phyloP scores from a whole-genome alignment of 1,140 invertebrate genomes.

The Pseudomyrmex dendroicus region DNA sequence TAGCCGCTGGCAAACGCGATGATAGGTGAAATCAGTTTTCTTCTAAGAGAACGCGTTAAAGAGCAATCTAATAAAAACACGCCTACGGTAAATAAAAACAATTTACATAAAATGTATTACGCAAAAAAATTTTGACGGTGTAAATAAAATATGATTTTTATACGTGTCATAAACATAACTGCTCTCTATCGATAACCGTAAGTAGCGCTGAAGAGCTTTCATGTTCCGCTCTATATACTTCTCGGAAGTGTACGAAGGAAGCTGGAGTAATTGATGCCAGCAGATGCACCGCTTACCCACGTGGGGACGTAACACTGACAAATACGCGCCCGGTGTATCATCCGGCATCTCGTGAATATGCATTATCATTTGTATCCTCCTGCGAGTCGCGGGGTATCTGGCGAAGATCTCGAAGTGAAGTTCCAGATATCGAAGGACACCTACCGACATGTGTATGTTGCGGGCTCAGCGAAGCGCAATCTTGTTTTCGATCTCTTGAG shows the following conservation, averaged over 20 bases:
- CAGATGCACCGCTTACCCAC: not conserved
- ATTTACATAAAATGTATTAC: not conserved
- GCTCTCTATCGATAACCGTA: not conserved
- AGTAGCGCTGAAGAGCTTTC: constrained; percentile 21
- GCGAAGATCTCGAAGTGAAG: constrained; percentile 33
- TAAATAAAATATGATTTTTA: not conserved
- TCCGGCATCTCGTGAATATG: not conserved
- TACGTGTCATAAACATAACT: not conserved
- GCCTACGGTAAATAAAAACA: not conserved
- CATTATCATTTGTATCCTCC: constrained; percentile 29
- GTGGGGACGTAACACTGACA: not conserved
- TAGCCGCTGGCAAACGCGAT: constrained; percentile 52
- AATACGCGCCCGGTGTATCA: constrained; percentile 5
- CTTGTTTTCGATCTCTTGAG: constrained; percentile 18
- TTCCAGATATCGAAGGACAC: constrained; percentile 8
- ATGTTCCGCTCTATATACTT: constrained; percentile 21
- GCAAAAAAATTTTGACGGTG: not conserved
- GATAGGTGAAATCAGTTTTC: constrained; percentile 64
- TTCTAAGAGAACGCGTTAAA: not conserved
- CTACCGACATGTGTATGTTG: constrained; percentile 15
- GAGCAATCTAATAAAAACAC: not conserved
- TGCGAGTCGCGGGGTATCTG: constrained; percentile 2
- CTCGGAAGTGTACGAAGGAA: not conserved
- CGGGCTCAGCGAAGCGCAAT: constrained; percentile 11
- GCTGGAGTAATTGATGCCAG: constrained; percentile 30